Conservation (phyloP, 2,888 invertebrate genomes). For the Vanessa cardui region DNA sequence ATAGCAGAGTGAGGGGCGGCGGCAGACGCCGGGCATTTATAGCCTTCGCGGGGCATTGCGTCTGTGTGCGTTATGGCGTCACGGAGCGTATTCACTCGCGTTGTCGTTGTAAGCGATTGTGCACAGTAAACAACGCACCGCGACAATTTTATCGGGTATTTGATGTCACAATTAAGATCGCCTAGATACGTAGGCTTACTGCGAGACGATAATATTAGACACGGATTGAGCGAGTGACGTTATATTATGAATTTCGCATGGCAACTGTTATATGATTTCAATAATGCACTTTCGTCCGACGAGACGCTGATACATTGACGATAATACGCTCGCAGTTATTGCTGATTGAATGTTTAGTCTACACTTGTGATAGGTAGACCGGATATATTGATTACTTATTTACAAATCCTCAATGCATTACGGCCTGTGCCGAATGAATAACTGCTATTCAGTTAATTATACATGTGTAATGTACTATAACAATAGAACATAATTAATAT, state of each 20-base stretch:
- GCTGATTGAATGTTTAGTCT: neutral
- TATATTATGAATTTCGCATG: neutral
- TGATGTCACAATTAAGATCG: slow-evolving; percentile 45
- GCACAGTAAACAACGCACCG: slow-evolving; percentile 43
- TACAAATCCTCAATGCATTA: slow-evolving; percentile 4
- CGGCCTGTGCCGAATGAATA: neutral
- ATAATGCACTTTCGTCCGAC: neutral
- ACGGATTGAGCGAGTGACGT: neutral
- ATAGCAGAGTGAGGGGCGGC: slow-evolving; percentile 46
- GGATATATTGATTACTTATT: slow-evolving; percentile 10
- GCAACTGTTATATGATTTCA: neutral
- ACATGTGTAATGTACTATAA: neutral
- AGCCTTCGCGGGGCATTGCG: slow-evolving; percentile 37
- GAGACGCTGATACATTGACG: neutral
- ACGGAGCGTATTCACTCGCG: slow-evolving; percentile 36
- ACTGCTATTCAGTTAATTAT: neutral
- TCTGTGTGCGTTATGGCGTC: slow-evolving; percentile 41
- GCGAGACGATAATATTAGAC: slow-evolving; percentile 14
- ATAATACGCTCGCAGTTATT: neutral
- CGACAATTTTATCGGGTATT: slow-evolving; percentile 44
- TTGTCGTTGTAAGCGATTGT: slow-evolving; percentile 35
- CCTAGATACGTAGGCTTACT: slow-evolving; percentile 30
- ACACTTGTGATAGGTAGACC: neutral
- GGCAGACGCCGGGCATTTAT: slow-evolving; percentile 43
- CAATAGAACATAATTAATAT: neutral